phyloP scores from a whole-genome alignment of 2,113 vertebrate species.

The Lathamus discolor region DNA sequence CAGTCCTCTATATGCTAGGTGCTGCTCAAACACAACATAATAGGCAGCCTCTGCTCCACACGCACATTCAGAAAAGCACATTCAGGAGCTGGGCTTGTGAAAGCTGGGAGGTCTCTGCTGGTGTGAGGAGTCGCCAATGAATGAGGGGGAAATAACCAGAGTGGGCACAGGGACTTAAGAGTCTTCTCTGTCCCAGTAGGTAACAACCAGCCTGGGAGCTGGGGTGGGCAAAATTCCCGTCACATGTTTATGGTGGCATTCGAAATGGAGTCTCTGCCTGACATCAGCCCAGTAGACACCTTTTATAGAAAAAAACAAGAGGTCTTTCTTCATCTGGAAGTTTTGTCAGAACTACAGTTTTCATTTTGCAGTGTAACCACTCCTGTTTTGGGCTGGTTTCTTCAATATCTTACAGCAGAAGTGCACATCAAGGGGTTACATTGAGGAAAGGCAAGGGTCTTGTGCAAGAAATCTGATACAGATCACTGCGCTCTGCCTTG shows the following conservation, averaged over 20 bases:
- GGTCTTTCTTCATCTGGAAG: neutral
- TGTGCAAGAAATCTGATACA: neutral
- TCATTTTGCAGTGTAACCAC: neutral
- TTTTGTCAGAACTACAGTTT: neutral
- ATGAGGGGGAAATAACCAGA: neutral
- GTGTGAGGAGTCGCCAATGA: neutral
- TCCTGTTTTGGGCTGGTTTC: neutral
- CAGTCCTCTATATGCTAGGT: neutral
- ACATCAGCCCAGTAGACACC: neutral
- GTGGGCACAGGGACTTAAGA: neutral
- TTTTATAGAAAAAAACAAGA: neutral
- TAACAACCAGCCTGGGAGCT: neutral
- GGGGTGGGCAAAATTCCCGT: fast-evolving
- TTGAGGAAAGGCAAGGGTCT: neutral
- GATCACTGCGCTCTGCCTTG: neutral
- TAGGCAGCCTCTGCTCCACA: neutral
- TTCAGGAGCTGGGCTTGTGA: neutral
- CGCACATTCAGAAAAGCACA: neutral
- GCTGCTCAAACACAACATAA: neutral
- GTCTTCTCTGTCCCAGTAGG: neutral
- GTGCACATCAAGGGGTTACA: too few species aligned
- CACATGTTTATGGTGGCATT: fast-evolving
- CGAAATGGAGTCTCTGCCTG: neutral
- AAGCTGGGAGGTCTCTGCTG: neutral
- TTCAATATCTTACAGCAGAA: neutral